phyloP scores from a whole-genome alignment of 2,888 invertebrate species.

The Paralinhomoeus sp. region DNA sequence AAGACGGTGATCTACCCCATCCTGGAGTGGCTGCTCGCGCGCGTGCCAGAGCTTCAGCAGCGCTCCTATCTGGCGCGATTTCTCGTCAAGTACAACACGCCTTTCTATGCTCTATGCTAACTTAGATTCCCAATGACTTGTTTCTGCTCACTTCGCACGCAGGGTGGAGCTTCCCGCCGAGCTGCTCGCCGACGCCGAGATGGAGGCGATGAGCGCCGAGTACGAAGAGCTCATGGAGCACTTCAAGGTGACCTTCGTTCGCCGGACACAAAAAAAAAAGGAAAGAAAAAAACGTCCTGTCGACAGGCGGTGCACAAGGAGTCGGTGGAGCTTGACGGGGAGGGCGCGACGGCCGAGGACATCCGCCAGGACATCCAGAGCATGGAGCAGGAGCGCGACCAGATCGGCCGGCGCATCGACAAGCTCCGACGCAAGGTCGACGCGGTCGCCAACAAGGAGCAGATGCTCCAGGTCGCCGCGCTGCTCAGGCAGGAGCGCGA shows the following conservation, averaged over 20 bases:
- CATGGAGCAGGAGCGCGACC: constrained; percentile 61
- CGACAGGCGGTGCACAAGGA: constrained; percentile 39
- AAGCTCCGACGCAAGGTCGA: constrained; percentile 33
- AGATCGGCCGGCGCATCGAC: constrained; percentile 40
- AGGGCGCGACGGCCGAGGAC: constrained; percentile 47
- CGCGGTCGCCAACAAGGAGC: constrained; percentile 42
- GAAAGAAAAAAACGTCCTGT: no score
- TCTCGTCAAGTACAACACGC: constrained; percentile 13
- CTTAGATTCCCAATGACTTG: no score
- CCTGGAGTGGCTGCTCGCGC: constrained; percentile 52
- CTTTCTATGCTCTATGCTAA: no score
- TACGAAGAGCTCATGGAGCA: constrained; percentile 52
- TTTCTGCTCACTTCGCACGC: no score
- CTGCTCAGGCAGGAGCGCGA: constrained; percentile 38
- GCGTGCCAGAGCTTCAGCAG: constrained; percentile 49
- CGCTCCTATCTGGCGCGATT: constrained; percentile 55
- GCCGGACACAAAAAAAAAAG: background rate
- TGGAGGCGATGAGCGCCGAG: constrained; percentile 41
- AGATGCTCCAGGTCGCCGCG: constrained; percentile 37
- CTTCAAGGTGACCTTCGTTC: constrained; percentile 42
- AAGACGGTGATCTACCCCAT: constrained; percentile 50
- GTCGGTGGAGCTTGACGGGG: constrained; percentile 39
- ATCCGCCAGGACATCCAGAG: constrained; percentile 58
- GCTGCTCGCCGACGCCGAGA: constrained; percentile 47
- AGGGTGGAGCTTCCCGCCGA: constrained; percentile 50